Evolutionary conservation across 2,888 invertebrate genomes (phyloP), one percentile per base, ranked within the genome.

Genomic region (Cerastoderma edule): DNA sequence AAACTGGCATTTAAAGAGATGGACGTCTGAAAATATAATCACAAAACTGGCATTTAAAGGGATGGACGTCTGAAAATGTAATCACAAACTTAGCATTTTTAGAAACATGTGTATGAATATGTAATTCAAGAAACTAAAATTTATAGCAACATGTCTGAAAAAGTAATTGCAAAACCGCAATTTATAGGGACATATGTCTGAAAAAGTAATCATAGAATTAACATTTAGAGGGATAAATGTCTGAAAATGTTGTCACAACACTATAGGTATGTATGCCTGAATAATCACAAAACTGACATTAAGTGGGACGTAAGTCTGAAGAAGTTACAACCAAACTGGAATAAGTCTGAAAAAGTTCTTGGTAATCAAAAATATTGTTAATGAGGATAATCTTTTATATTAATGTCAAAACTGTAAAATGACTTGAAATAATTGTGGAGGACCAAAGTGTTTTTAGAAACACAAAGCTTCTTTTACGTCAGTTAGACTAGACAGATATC

Each of bases 231-330:
- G 92, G 92, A 13, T 92, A 88, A 54, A 92, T 92, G 83, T 92
- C 92, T 92, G 88, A 30, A 87, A 85, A 28, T 19, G 46, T 19
- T 46, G n/a, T 46, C 16, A 16, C 16, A 46, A 46, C 16, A 16
- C n/a, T 19, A 46, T 92, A 13, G 92, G 88, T 56, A 92, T 92
- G 83, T 92, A 92, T 92, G 88, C 28, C 87, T 84, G 6, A 92
- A 80, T 92, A 92, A 70, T 91, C 91, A 85, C 92, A 92, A 80
- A 90, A 91, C 79, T 91, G 89, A 80, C 92, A 92, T 83, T 92
- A 91, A 88, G 91, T 92, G 24, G 92, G 92, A 13, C 92, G 88
- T 56, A 92, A 91, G 83, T 92, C 92, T 92, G 88, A 30, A 87
- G 84, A 28, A 28, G 46, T 19, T 46, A 46, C n/a, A 16, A n/a